Base-by-base conservation (phyloP, 2,113 vertebrate species). In the Lichenostomus cassidix region DNA sequence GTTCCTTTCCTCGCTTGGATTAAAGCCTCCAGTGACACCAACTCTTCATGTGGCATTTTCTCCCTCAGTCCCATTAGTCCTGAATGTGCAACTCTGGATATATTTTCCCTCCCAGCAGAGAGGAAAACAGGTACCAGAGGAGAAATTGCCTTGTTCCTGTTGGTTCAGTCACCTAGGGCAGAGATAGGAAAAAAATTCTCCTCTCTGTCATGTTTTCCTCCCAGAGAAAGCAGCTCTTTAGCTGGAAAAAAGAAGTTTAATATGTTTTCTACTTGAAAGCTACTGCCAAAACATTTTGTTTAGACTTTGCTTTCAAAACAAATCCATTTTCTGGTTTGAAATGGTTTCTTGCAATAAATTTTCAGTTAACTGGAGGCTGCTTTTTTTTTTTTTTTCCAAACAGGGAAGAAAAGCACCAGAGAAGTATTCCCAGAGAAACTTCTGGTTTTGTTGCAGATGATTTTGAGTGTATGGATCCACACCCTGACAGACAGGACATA, bases 41-140 rank as follows among this genome's bases (percentile, higher is more conserved):
- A 10, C n/a, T 18, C 5, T 14, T 53, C 15, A 20, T 0, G 3
- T 3, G 5, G 20, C 24, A 8, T 71, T 68, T 92, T 29, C n/a
- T 68, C 6, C 23, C 52, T 33, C 52, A 50, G 7, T 7, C 24
- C 44, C 47, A 19, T 31, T 17, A 50, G 35, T 28, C 44, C 70
- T 41, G 28, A 8, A 4, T 52, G 22, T 12, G 52, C 56, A 64
- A 12, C 9, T 24, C 35, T 0, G 2, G 29, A 7, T 16, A 0
- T 12, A 1, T 69, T 15, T 27, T 4, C 47, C 39, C 87, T 47
- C 29, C 35, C 47, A 84, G 44, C 1, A 74, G 39, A 74, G 47
- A 39, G n/a, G 46, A 53, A 74, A 92, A 11, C 25, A 92, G 28
- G 15, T 9, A 28, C 39, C 10, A 21, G 29, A 62, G 77, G 68